Evolutionary conservation across 2,888 invertebrate genomes (phyloP).

Genomic region (Bombylius discolor): DNA sequence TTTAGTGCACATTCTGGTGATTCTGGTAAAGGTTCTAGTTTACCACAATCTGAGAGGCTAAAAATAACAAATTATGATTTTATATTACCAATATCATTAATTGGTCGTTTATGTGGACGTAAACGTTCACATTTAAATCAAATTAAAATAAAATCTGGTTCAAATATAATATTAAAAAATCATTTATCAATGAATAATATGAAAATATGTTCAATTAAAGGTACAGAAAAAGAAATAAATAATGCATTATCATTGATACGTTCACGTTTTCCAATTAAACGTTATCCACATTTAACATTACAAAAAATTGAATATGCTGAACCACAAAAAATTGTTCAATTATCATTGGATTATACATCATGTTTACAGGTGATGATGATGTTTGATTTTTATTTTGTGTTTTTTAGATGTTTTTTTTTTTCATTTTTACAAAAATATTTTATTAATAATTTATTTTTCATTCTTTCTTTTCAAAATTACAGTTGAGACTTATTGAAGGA

Average conservation of each 20-base stretch:
- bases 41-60: slow-evolving; percentile 30
- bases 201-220: slow-evolving; percentile 76
- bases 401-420: slow-evolving; percentile 7
- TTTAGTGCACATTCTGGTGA: slow-evolving; percentile 34
- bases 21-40: slow-evolving; percentile 34
- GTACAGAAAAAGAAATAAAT: slow-evolving; percentile 63
- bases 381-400: neutral
- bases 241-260: slow-evolving; percentile 73
- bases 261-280: slow-evolving; percentile 68
- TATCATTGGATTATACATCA: slow-evolving; percentile 29
- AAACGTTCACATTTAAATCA: slow-evolving; percentile 68
- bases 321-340: slow-evolving; percentile 33
- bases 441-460: neutral
- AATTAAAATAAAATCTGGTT: slow-evolving; percentile 65
- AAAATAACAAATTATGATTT: slow-evolving; percentile 43
- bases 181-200: slow-evolving; percentile 59
- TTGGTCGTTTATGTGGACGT: slow-evolving; percentile 78
- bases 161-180: slow-evolving; percentile 57
- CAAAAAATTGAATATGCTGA: slow-evolving; percentile 32
- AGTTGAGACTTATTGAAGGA: slow-evolving; percentile 79
- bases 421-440: neutral
- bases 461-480: slow-evolving; percentile 19
- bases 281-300: slow-evolving; percentile 68
- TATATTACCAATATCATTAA: slow-evolving; percentile 57
- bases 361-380: slow-evolving; percentile 39